Evolutionary conservation across 2,888 invertebrate genomes (phyloP).

Genomic region (Ligdia adustata): DNA sequence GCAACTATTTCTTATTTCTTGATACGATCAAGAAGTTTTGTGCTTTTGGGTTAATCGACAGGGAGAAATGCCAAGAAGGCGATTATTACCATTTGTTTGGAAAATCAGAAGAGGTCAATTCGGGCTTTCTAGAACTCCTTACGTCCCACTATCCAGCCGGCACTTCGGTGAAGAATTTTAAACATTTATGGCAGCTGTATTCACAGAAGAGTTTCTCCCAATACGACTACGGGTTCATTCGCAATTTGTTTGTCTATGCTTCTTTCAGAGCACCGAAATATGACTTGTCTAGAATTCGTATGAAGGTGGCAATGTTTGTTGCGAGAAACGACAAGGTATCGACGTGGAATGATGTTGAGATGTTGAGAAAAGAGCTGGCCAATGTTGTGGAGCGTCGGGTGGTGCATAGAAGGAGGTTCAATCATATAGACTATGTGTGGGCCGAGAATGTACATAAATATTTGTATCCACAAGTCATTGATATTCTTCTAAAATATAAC

Average conservation of each 20-base stretch:
- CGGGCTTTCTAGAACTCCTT: conserved; percentile 30
- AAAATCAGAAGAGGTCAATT: conserved; percentile 32
- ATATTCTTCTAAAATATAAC: conserved; percentile 20
- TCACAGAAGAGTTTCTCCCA: conserved; percentile 32
- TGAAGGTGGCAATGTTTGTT: conserved; percentile 28
- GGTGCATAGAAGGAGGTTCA: conserved; percentile 15
- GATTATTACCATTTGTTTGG: conserved; percentile 28
- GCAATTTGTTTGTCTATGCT: conserved; percentile 28
- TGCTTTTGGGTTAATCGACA: conserved; percentile 17
- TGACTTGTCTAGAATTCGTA: conserved; percentile 40
- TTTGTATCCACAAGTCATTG: conserved; percentile 32
- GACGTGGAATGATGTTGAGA: conserved; percentile 14
- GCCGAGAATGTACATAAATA: conserved; percentile 32
- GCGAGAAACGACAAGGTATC: conserved; percentile 29
- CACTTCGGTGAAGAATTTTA: conserved; percentile 39
- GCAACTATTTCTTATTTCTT: conserved; percentile 1
- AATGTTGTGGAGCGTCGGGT: conserved; percentile 20
- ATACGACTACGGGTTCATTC: conserved; percentile 38
- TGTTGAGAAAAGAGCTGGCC: conserved; percentile 16
- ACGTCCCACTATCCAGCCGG: conserved; percentile 37
- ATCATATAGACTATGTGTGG: conserved; percentile 31
- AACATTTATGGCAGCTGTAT: conserved; percentile 41
- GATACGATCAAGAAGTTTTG: conserved; percentile 19
- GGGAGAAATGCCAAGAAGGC: conserved; percentile 28
- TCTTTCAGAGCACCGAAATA: conserved; percentile 41